These are phyloP conservation scores for Arvicola amphibius DNA, from an alignment of 2,797 vertebrate species.

Conservation along the genomic window DNA sequence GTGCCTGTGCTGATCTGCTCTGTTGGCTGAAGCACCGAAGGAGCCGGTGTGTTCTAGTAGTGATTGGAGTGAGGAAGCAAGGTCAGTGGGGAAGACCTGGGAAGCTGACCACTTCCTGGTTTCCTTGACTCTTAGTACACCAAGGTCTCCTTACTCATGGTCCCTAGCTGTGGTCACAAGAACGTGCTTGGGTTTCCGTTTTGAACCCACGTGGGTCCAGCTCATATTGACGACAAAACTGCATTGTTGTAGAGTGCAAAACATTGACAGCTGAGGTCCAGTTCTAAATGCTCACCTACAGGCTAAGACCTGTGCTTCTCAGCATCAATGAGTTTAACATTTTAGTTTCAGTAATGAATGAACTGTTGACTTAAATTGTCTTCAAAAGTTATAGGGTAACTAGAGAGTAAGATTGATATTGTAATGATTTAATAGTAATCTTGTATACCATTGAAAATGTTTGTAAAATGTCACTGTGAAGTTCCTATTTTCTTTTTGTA, in stretches of 20 bases:
- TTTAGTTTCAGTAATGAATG: constrained; percentile 49
- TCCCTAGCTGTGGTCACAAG: neutral
- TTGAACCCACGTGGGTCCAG: neutral
- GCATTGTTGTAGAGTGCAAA: constrained; percentile 24
- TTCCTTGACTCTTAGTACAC: neutral
- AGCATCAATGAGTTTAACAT: constrained; percentile 27
- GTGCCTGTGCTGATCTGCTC: neutral
- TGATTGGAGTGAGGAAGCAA: neutral
- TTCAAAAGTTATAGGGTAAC: neutral
- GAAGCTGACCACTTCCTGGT: neutral
- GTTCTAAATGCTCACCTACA: constrained; percentile 52
- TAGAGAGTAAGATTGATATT: constrained; percentile 47
- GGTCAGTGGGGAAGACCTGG: neutral
- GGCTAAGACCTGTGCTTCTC: neutral
- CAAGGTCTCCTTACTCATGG: neutral
- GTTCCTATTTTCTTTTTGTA: constrained; percentile 58
- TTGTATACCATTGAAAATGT: constrained; percentile 57
- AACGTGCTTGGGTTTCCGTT: neutral
- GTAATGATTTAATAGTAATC: constrained; percentile 61
- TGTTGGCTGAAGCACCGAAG: neutral
- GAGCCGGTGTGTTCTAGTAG: neutral
- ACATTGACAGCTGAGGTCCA: constrained; percentile 2
- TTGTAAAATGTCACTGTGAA: constrained; percentile 66
- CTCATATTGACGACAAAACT: neutral
- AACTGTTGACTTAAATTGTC: constrained; percentile 46